These are phyloP conservation scores for Buathra laborator DNA, from an alignment of 2,888 invertebrate species.

Conservation along the genomic window DNA sequence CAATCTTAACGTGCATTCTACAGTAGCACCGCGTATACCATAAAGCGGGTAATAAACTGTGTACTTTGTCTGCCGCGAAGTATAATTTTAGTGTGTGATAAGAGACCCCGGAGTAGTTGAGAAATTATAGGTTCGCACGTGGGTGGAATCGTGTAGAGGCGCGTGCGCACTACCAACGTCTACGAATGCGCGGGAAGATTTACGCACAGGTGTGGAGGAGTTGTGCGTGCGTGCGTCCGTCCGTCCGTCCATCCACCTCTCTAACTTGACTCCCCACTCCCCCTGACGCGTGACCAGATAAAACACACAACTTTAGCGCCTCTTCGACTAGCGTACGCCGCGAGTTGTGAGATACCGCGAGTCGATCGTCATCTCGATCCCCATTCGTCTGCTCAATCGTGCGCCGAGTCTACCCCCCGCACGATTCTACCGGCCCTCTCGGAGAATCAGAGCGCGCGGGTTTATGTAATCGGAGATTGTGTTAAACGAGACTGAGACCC, in stretches of 20 bases:
- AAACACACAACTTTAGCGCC: not conserved
- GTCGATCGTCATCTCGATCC: not conserved
- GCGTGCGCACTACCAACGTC: conserved; percentile 6
- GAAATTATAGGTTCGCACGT: conserved; percentile 17
- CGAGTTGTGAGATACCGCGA: not conserved
- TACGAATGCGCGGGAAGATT: conserved; percentile 11
- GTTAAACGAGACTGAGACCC: conserved; percentile 72
- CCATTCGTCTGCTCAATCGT: not conserved
- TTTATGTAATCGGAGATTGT: conserved; percentile 82
- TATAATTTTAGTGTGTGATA: conserved; percentile 33
- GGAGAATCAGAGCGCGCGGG: conserved; percentile 77
- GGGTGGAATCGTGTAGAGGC: conserved; percentile 16
- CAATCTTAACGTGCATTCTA: not conserved
- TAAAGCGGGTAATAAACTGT: conserved; percentile 67
- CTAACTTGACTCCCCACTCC: not conserved
- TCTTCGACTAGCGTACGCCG: conserved; percentile 3
- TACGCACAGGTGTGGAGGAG: not conserved
- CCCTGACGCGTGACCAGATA: conserved; percentile 10
- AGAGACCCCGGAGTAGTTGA: conserved; percentile 1
- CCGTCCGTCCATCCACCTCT: not conserved
- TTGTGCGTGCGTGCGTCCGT: conserved; percentile 7
- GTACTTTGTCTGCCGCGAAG: conserved; percentile 9
- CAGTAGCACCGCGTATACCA: conserved; percentile 68
- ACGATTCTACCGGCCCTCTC: conserved; percentile 31
- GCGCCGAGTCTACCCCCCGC: conserved; percentile 5